A percentile compares a stretch with the other conserved stretches of the same genome.
phyloP scores from a whole-genome alignment of 2,888 invertebrate species.

The Acrocyrtus sp. region DNA sequence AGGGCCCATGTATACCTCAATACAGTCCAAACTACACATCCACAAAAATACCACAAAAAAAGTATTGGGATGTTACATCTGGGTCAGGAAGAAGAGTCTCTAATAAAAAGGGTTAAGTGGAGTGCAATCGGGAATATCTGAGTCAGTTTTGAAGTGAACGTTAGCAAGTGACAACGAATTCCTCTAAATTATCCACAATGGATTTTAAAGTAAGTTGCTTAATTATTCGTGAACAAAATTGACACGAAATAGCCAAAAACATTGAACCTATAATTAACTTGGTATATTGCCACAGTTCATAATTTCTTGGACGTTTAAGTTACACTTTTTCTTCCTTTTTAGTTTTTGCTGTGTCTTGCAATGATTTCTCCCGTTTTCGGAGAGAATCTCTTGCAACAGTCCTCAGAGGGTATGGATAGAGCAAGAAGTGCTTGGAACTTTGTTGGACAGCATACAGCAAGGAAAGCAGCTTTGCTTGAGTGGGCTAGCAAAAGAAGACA shows the following conservation, averaged over 20 bases:
- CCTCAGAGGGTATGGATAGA: conserved; percentile 2
- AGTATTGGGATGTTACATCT: neutral
- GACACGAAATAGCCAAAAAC: too few relatives aligned
- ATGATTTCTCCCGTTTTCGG: neutral
- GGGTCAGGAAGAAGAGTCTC: conserved; percentile 11
- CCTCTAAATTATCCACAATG: neutral
- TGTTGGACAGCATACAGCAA: conserved; percentile 14
- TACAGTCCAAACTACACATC: too few relatives aligned
- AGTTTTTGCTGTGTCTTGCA: conserved; percentile 16
- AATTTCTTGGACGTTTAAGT: neutral
- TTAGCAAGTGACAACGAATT: neutral
- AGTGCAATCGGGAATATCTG: too few relatives aligned
- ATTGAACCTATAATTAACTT: too few relatives aligned
- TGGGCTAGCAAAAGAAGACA: conserved; percentile 9
- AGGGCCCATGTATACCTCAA: too few relatives aligned
- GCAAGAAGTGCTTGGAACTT: conserved; percentile 44
- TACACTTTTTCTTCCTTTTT: neutral
- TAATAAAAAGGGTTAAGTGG: neutral
- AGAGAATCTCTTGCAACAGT: neutral
- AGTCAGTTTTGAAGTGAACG: neutral
- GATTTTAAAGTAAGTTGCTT: conserved; percentile 5
- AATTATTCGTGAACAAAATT: neutral
- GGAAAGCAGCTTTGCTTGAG: too few relatives aligned
- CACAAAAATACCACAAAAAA: conserved; percentile 2
- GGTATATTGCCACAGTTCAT: neutral